These are phyloP conservation scores for Luffia ferchaultella DNA, from an alignment of 2,888 invertebrate genomes.

Conservation along the genomic window DNA sequence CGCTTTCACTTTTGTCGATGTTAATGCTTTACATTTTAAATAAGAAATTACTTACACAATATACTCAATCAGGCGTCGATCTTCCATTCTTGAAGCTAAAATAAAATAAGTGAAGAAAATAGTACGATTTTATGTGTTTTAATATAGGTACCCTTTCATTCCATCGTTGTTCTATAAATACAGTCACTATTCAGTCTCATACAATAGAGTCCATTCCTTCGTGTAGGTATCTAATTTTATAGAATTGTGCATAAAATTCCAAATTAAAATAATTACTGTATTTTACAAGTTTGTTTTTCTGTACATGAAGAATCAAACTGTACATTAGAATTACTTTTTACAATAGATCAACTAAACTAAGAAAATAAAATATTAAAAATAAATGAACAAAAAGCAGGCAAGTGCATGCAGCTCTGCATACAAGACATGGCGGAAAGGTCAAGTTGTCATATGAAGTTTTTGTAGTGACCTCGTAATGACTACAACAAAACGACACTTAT, in stretches of 20 bases:
- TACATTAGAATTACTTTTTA: constrained; percentile 61
- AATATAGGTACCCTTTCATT: constrained; percentile 43
- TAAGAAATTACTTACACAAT: constrained; percentile 11
- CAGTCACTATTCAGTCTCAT: constrained; percentile 59
- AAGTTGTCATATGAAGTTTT: constrained; percentile 71
- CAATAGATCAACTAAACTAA: constrained; percentile 63
- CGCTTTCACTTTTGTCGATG: constrained; percentile 29
- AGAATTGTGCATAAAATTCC: constrained; percentile 75
- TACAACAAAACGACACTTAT: constrained; percentile 78
- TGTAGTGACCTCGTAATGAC: constrained; percentile 61
- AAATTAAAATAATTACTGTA: constrained; percentile 68
- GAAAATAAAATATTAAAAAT: constrained; percentile 56
- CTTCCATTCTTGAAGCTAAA: constrained; percentile 56
- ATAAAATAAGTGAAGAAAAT: constrained; percentile 41
- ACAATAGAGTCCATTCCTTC: constrained; percentile 75
- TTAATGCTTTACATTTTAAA: not conserved
- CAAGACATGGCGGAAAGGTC: constrained; percentile 72
- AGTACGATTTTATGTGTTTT: not conserved
- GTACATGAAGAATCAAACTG: constrained; percentile 62
- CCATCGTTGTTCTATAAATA: not conserved
- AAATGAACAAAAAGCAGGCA: constrained; percentile 74
- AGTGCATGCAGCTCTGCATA: constrained; percentile 72
- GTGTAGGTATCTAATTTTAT: constrained; percentile 67
- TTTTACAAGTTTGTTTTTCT: constrained; percentile 53
- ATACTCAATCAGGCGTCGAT: constrained; percentile 36